Conservation (phyloP, 2,113 vertebrate species). For the Cavia aperea region DNA sequence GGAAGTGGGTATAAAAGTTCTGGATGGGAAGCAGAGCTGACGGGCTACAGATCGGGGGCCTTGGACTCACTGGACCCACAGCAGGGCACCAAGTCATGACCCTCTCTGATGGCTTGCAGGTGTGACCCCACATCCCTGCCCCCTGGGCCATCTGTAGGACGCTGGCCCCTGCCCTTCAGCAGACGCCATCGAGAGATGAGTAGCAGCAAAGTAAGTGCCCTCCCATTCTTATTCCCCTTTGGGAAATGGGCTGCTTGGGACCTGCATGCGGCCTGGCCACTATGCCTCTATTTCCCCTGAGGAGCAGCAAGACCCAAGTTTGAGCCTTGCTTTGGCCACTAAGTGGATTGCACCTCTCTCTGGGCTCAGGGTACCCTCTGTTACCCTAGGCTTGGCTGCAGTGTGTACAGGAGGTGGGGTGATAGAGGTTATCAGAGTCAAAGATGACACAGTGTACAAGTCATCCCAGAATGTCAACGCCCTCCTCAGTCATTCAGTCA, state of each 20-base stretch:
- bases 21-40: background rate
- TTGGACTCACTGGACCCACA: background rate
- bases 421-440: background rate
- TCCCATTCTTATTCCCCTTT: background rate
- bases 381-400: background rate
- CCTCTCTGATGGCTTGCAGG: slow-evolving; percentile 63
- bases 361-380: background rate
- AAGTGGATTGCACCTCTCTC: background rate
- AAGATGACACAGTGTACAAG: background rate
- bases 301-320: background rate
- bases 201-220: slow-evolving; percentile 74
- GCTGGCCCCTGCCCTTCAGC: slow-evolving; percentile 46
- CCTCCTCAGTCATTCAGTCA: background rate
- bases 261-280: background rate
- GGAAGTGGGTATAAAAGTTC: background rate
- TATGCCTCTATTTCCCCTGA: background rate
- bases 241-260: background rate
- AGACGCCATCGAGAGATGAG: slow-evolving; percentile 74
- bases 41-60: background rate
- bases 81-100: background rate
- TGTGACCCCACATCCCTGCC: slow-evolving; percentile 57
- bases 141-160: slow-evolving; percentile 35
- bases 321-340: background rate
- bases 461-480: background rate
- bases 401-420: background rate